A percentile compares a stretch with the other conserved stretches of the same genome.
Evolutionary conservation across 2,113 vertebrate species (phyloP).

Genomic region (Mugil cephalus): DNA sequence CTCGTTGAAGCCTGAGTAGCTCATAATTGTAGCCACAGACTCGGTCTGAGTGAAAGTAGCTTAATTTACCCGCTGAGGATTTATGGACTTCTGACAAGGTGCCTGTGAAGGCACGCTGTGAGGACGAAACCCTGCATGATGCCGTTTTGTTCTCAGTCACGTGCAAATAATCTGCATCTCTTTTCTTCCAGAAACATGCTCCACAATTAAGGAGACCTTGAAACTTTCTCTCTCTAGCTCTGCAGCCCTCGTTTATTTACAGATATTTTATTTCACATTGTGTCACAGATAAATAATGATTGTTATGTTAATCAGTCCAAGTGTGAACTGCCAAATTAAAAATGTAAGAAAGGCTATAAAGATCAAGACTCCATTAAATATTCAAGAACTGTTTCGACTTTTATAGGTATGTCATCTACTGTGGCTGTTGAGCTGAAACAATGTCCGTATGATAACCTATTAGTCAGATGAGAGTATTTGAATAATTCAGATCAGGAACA

Average conservation of each 20-base stretch:
- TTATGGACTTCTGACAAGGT: constrained; percentile 68
- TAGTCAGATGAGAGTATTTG: too few relatives aligned
- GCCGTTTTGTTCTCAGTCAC: constrained; percentile 9
- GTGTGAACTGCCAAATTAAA: constrained; percentile 44
- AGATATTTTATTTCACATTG: background rate
- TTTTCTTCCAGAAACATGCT: background rate
- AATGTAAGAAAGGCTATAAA: constrained; percentile 45
- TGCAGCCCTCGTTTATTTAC: background rate
- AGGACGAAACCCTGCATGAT: constrained; percentile 26
- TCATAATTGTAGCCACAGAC: constrained; percentile 64
- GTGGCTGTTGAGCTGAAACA: constrained; percentile 5
- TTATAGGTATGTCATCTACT: constrained; percentile 55
- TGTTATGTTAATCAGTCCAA: constrained; percentile 30
- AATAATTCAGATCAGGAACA: too few relatives aligned
- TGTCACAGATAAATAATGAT: background rate
- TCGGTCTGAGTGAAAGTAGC: constrained; percentile 45
- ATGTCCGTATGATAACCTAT: too few relatives aligned
- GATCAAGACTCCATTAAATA: constrained; percentile 59
- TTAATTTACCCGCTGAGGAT: constrained; percentile 59
- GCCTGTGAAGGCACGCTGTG: constrained; percentile 28
- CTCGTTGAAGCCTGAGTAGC: constrained; percentile 71
- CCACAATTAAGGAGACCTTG: background rate
- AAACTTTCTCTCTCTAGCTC: background rate
- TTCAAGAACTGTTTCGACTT: constrained; percentile 54
- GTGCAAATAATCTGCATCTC: background rate